phyloP scores from a whole-genome alignment of 2,797 vertebrate species.

The Triplophysa yarkandensis region DNA sequence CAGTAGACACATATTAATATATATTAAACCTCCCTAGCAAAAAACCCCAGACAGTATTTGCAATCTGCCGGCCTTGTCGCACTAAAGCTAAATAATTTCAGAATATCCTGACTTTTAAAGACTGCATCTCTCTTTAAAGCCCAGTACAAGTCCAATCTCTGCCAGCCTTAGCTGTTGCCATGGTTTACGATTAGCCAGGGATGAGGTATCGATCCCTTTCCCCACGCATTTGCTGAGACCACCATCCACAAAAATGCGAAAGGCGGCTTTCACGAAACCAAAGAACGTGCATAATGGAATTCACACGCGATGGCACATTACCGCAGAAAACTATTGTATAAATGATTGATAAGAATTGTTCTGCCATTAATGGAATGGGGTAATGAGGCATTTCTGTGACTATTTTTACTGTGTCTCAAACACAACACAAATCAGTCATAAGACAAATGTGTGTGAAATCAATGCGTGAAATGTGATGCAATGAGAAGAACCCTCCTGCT shows the following conservation, averaged over 20 bases:
- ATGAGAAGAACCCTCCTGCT: slow-evolving; percentile 40
- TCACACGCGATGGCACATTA: slow-evolving; percentile 14
- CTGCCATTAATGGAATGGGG: slow-evolving; percentile 29
- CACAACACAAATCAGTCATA: slow-evolving; percentile 38
- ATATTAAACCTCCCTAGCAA: neutral
- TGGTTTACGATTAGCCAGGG: slow-evolving; percentile 47
- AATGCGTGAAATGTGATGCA: slow-evolving; percentile 17
- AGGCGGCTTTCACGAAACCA: slow-evolving; percentile 34
- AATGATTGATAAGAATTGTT: slow-evolving; percentile 43
- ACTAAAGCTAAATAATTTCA: slow-evolving; percentile 39
- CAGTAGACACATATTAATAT: neutral
- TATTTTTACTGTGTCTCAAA: slow-evolving; percentile 34
- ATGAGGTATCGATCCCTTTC: slow-evolving; percentile 53
- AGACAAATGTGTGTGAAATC: slow-evolving; percentile 38
- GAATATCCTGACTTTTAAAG: slow-evolving; percentile 43
- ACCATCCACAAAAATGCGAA: slow-evolving; percentile 40
- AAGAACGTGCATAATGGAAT: slow-evolving; percentile 25
- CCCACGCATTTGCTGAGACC: slow-evolving; percentile 50
- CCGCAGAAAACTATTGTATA: slow-evolving; percentile 27
- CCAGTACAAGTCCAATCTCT: slow-evolving; percentile 54
- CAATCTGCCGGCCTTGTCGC: neutral
- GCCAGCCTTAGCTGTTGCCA: slow-evolving; percentile 38
- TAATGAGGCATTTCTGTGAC: slow-evolving; percentile 42
- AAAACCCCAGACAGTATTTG: neutral
- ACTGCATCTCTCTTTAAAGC: slow-evolving; percentile 44